Evolutionary conservation across 1,140 invertebrate genomes (phyloP).

Genomic region (Drosophila chauvacae): DNA sequence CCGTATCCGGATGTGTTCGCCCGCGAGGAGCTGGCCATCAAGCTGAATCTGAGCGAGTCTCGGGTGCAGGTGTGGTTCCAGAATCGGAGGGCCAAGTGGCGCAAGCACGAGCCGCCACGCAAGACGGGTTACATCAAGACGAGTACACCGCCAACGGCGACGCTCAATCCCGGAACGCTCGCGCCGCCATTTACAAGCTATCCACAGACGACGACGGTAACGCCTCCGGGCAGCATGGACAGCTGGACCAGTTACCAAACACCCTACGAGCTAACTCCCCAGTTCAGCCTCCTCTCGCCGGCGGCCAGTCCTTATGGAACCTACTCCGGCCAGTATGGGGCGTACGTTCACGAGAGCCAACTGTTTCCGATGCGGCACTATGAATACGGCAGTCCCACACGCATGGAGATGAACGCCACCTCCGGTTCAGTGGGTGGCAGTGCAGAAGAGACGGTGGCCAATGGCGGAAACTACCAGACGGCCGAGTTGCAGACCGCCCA

Average conservation of each 20-base stretch:
- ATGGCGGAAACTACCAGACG: conserved; percentile 59
- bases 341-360: conserved; percentile 83
- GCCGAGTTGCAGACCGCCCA: conserved; percentile 54
- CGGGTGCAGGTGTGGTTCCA: conserved; percentile 94
- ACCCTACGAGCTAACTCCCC: conserved; percentile 90
- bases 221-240: conserved; percentile 88
- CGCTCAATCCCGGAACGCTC: conserved; percentile 86
- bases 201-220: conserved; percentile 86
- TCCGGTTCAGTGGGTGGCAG: conserved; percentile 46
- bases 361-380: conserved; percentile 83
- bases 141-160: conserved; percentile 86
- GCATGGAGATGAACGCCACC: conserved; percentile 66
- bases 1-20: conserved; percentile 99
- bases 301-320: conserved; percentile 87
- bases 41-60: conserved; percentile 95
- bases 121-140: conserved; percentile 92
- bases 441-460: conserved; percentile 43
- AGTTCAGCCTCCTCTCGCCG: conserved; percentile 89
- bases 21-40: conserved; percentile 95
- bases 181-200: conserved; percentile 88
- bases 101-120: conserved; percentile 98
- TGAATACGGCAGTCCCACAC: conserved; percentile 82
- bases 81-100: conserved; percentile 98
- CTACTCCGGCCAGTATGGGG: conserved; percentile 81
- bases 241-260: conserved; percentile 91